A percentile compares a stretch with the other conserved stretches of the same genome.
phyloP scores from a whole-genome alignment of 2,888 invertebrate genomes.

The Hemistola chrysoprasaria region DNA sequence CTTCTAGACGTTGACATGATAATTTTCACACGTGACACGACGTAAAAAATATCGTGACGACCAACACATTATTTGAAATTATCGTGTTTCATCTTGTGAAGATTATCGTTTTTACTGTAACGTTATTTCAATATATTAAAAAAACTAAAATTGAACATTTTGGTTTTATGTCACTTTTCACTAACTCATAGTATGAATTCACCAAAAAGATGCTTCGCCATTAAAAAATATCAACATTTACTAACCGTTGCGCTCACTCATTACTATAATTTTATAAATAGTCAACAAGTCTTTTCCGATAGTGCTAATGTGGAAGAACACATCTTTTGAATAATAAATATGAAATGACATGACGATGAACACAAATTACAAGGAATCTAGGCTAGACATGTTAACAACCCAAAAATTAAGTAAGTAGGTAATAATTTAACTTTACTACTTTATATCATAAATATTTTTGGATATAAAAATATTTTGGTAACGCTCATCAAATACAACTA shows the following conservation, averaged over 20 bases:
- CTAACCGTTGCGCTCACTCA: constrained; percentile 25
- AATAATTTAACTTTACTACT: constrained; percentile 6
- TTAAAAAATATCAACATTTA: constrained; percentile 3
- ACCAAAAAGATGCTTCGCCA: constrained; percentile 4
- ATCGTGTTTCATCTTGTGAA: no score
- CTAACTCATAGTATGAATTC: background rate
- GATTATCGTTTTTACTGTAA: no score
- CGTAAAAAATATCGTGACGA: no score
- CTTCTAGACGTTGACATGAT: no score
- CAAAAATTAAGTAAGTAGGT: constrained; percentile 27
- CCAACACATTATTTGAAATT: no score
- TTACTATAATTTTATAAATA: constrained; percentile 40
- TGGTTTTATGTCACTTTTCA: constrained; percentile 12
- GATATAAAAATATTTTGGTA: constrained; percentile 37
- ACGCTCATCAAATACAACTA: constrained; percentile 39
- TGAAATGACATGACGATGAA: constrained; percentile 32
- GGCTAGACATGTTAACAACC: constrained; percentile 30
- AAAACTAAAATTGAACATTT: constrained; percentile 18
- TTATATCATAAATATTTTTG: constrained; percentile 26
- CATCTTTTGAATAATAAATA: constrained; percentile 17
- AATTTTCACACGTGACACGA: no score
- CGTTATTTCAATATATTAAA: constrained; percentile 6
- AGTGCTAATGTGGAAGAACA: constrained; percentile 35
- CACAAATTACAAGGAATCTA: constrained; percentile 42
- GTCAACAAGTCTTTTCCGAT: constrained; percentile 45